phyloP scores from a whole-genome alignment of 2,797 vertebrate genomes.

The Enteromius radiatus region DNA sequence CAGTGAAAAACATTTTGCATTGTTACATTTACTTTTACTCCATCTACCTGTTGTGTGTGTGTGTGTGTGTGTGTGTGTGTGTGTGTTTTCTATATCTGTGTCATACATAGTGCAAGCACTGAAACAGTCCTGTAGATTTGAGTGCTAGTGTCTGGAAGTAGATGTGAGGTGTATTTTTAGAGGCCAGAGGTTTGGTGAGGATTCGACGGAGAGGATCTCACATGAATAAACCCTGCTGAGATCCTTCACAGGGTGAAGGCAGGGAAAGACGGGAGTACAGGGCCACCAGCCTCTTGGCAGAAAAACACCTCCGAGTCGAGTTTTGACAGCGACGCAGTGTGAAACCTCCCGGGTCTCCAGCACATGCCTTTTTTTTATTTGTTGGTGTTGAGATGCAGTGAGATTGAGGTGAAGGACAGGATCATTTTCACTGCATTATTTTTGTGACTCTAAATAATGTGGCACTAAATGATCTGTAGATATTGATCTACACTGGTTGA shows the following conservation, averaged over 20 bases:
- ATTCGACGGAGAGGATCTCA: conserved; percentile 17
- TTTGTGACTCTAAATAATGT: not conserved
- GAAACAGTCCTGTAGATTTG: not conserved
- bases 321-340: not conserved
- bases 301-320: not conserved
- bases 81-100: not conserved
- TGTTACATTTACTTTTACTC: too few relatives aligned
- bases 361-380: not conserved
- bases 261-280: not conserved
- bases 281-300: not conserved
- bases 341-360: not conserved
- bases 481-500: not conserved
- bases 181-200: conserved; percentile 40
- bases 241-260: not conserved
- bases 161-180: conserved; percentile 24
- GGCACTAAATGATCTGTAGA: not conserved
- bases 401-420: too few relatives aligned
- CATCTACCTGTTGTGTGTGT: not conserved
- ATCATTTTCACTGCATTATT: not conserved
- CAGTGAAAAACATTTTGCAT: too few relatives aligned
- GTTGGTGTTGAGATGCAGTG: not conserved
- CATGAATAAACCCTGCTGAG: conserved; percentile 22
- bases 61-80: not conserved
- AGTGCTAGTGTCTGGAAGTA: conserved; percentile 4
- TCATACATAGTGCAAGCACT: not conserved